phyloP scores from a whole-genome alignment of 2,113 vertebrate species.

The Odobenus rosmarus region DNA sequence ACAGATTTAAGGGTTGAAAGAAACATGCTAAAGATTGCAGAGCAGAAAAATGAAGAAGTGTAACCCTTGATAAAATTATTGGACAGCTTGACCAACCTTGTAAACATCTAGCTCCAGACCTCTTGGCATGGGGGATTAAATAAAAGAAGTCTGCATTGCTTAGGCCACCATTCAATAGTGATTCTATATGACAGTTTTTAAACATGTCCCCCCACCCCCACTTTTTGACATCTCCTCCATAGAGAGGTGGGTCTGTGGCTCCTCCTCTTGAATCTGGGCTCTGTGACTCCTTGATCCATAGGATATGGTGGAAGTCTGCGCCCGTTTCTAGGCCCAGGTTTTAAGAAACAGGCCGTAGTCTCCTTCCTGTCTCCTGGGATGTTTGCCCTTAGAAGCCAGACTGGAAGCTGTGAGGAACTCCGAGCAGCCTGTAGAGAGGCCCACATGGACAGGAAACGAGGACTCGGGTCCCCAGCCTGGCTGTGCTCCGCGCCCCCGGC shows the following conservation, averaged over 20 bases:
- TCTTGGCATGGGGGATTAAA: constrained; percentile 11
- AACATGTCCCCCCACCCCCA: background rate
- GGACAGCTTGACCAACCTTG: background rate
- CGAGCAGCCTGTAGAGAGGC: background rate
- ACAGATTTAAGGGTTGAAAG: constrained; percentile 23
- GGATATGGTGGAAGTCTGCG: background rate
- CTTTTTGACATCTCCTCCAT: background rate
- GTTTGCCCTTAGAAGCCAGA: background rate
- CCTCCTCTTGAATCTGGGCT: background rate
- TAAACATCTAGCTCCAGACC: constrained; percentile 35
- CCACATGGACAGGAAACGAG: background rate
- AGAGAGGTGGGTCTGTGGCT: background rate
- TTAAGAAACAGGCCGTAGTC: background rate
- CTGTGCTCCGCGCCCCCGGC: background rate
- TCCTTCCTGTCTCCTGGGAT: background rate
- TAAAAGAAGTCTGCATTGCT: background rate
- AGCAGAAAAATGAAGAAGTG: constrained; percentile 5
- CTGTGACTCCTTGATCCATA: background rate
- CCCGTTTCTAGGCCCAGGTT: background rate
- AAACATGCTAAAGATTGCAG: constrained; percentile 23
- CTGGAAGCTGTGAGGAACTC: background rate
- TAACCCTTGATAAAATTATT: background rate
- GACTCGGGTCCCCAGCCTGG: background rate
- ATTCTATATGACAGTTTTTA: background rate
- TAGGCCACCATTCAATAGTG: background rate